phyloP scores from a whole-genome alignment of 2,888 invertebrate species.

The Drosophila mayaguana region DNA sequence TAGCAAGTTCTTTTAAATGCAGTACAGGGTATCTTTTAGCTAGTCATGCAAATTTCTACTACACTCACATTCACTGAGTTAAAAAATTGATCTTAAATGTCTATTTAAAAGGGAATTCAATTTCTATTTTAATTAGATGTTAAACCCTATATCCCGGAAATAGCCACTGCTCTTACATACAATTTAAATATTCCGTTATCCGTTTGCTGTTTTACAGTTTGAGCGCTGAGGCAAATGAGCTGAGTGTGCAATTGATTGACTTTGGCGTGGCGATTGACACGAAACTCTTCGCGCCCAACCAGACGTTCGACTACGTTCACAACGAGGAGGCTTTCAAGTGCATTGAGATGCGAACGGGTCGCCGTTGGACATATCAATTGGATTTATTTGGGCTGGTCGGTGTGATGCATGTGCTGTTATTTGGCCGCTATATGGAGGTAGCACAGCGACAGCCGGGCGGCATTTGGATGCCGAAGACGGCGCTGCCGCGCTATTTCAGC shows the following conservation, averaged over 20 bases:
- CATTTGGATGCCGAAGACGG: constrained; percentile 81
- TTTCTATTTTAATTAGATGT: not conserved
- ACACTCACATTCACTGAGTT: too few relatives aligned
- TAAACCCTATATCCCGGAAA: not conserved
- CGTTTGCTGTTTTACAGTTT: constrained; percentile 83
- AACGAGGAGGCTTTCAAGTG: constrained; percentile 91
- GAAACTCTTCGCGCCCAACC: constrained; percentile 91
- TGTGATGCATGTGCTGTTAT: constrained; percentile 93
- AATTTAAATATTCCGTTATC: not conserved
- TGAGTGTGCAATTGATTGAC: constrained; percentile 94
- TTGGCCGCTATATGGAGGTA: constrained; percentile 95
- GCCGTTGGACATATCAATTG: constrained; percentile 97
- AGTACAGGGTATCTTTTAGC: too few relatives aligned
- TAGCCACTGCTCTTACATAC: not conserved
- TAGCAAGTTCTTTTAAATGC: too few relatives aligned
- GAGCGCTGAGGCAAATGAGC: constrained; percentile 84
- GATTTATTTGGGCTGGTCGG: constrained; percentile 96
- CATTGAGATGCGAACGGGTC: constrained; percentile 95
- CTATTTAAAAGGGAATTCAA: too few relatives aligned
- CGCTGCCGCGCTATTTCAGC: constrained; percentile 87
- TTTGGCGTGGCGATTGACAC: constrained; percentile 98
- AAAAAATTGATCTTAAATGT: too few relatives aligned
- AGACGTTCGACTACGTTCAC: constrained; percentile 89
- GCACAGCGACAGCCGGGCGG: constrained; percentile 85
- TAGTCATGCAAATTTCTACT: too few relatives aligned